A percentile compares a stretch with the other conserved stretches of the same genome.
Evolutionary conservation across 1,140 invertebrate genomes (phyloP).

Genomic region (Apis florea): DNA sequence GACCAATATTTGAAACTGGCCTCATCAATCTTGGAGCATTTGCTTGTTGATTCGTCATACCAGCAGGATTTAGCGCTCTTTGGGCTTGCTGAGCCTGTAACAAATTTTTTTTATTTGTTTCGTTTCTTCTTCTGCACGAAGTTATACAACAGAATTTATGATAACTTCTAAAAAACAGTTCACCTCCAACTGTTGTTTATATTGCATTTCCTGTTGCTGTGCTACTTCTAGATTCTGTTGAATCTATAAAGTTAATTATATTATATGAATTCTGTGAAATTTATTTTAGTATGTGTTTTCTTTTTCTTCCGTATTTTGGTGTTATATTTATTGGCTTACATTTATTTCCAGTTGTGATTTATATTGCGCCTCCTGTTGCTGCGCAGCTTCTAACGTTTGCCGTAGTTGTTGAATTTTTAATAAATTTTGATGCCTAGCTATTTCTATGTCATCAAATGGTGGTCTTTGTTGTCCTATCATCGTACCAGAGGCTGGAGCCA

Average conservation of each 20-base stretch:
- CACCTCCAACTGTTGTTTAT: slow-evolving; percentile 87
- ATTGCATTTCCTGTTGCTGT: slow-evolving; percentile 89
- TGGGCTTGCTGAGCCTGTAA: slow-evolving; percentile 77
- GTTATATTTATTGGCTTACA: slow-evolving; percentile 50
- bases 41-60: slow-evolving; percentile 76
- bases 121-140: background rate
- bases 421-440: slow-evolving; percentile 86
- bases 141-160: slow-evolving; percentile 12
- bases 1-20: slow-evolving; percentile 85
- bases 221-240: slow-evolving; percentile 88
- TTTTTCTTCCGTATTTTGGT: background rate
- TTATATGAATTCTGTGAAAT: slow-evolving; percentile 13
- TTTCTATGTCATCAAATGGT: slow-evolving; percentile 81
- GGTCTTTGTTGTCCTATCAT: slow-evolving; percentile 80
- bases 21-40: slow-evolving; percentile 83
- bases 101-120: background rate
- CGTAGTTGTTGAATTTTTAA: slow-evolving; percentile 85
- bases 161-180: slow-evolving; percentile 57
- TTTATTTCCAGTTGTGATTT: slow-evolving; percentile 86
- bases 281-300: background rate
- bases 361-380: slow-evolving; percentile 88
- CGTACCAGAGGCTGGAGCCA: slow-evolving; percentile 55
- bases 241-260: slow-evolving; percentile 78
- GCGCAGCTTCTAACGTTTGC: slow-evolving; percentile 87
- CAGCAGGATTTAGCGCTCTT: slow-evolving; percentile 72